Evolutionary conservation across 2,113 vertebrate species (phyloP), one percentile per base, ranked within the genome.

Genomic region (Choloepus hoffmanni): DNA sequence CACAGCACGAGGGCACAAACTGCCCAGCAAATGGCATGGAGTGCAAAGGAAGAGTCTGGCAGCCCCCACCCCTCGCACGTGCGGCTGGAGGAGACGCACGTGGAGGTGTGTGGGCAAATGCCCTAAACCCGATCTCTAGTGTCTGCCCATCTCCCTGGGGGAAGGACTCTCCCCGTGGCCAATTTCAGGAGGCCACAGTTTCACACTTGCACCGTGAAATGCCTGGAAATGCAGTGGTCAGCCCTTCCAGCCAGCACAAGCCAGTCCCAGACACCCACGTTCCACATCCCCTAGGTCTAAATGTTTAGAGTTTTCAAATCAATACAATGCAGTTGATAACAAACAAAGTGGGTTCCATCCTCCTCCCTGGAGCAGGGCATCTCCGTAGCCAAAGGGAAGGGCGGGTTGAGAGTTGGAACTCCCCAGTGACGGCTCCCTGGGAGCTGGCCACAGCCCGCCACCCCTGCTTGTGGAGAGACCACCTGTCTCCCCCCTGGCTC

Each of bases 381-480:
- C 30, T 23, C 45, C 7, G 13, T 5, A 58, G 1, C 12, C 30
- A 9, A 19, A 16, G n/a, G 33, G 2, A 67, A 67, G 50, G 26
- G 67, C 28, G 7, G 70, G 55, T 1, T 55, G 45, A 58, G 1
- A 14, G 33, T 33, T 16, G 18, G 60, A 45, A 45, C 18, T 24
- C 53, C n/a, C 2, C 8, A 13, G 18, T 40, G 50, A 23, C 12
- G 74, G 10, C 2, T 36, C 33, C 0, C 0, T 6, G 23, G 33
- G 28, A 23, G 0, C 23, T 1, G 12, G 36, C 16, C 3, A 0
- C 6, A 14, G 30, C 45, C 28, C 14, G 0, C 15, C 55, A 58
- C 55, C 55, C 10, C 50, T 53, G 50, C 50, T 53, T 53, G 9
- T 53, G 50, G 50, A 48, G 26, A 16, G 7, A 33, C 13, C 2